Conservation (phyloP, 1,140 invertebrate species). For the Trachymyrmex septentrionalis region DNA sequence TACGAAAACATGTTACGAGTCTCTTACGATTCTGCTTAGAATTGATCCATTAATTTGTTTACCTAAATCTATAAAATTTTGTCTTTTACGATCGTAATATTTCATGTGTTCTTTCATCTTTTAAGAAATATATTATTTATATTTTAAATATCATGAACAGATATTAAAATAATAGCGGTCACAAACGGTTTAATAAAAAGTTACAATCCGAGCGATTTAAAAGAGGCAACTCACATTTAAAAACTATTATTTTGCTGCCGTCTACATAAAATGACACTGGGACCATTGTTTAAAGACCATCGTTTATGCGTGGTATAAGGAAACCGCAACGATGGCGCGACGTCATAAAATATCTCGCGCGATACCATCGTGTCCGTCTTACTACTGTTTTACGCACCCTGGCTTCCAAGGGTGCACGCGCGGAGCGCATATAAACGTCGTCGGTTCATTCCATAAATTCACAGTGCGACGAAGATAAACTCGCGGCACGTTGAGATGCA, state of each 20-base stretch:
- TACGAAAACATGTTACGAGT: no score
- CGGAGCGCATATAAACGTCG: slow-evolving; percentile 34
- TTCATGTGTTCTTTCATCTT: neutral
- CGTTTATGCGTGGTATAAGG: neutral
- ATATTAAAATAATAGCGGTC: neutral
- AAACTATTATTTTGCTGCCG: neutral
- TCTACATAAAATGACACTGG: neutral
- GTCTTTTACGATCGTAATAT: neutral
- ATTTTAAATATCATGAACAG: neutral
- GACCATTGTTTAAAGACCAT: neutral
- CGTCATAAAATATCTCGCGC: slow-evolving; percentile 34
- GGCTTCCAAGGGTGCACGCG: slow-evolving; percentile 22
- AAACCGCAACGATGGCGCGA: neutral
- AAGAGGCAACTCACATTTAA: neutral
- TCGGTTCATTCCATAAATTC: slow-evolving; percentile 48
- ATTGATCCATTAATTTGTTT: neutral
- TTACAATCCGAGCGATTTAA: neutral
- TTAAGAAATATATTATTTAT: neutral
- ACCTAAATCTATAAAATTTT: neutral
- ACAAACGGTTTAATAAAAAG: neutral
- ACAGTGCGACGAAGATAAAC: slow-evolving; percentile 21
- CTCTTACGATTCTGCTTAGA: no score
- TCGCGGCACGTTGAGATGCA: neutral
- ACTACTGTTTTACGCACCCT: slow-evolving; percentile 38
- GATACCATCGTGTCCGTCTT: slow-evolving; percentile 29